Percentiles rank a stretch among this genome's conserved stretches.
Conservation (phyloP, 2,888 invertebrate genomes). For the Eristalinus sepulchralis region DNA sequence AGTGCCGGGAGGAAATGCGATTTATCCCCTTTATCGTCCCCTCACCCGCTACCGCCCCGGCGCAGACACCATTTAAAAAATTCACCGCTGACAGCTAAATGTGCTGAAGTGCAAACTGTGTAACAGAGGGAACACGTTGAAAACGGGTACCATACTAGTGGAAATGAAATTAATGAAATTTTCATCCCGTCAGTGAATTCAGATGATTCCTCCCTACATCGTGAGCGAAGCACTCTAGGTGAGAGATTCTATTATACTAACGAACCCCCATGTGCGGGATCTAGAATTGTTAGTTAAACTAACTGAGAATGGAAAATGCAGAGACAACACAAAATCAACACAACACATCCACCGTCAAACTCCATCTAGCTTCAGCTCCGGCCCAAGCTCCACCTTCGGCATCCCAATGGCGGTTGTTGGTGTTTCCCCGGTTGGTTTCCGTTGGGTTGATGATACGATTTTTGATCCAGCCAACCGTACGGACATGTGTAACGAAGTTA, state of each 20-base stretch:
- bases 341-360: not conserved
- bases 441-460: conserved; percentile 50
- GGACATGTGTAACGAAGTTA: conserved; percentile 67
- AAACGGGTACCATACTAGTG: conserved; percentile 42
- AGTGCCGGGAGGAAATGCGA: not conserved
- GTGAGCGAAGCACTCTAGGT: conserved; percentile 28
- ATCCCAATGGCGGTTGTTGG: not conserved
- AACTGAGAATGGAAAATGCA: conserved; percentile 56
- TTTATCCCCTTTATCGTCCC: not conserved
- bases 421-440: not conserved
- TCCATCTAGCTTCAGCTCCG: not conserved
- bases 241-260: conserved; percentile 67
- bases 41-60: not conserved
- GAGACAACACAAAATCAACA: conserved; percentile 67
- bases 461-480: conserved; percentile 61
- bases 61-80: conserved; percentile 24
- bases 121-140: not conserved
- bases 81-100: conserved; percentile 67
- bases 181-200: conserved; percentile 68
- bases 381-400: not conserved
- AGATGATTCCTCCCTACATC: conserved; percentile 52
- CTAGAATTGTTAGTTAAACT: conserved; percentile 56
- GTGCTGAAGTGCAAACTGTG: conserved; percentile 31
- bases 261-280: conserved; percentile 40
- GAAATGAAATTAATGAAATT: conserved; percentile 70